A percentile compares a stretch with the other conserved stretches of the same genome.
Evolutionary conservation across 2,797 vertebrate genomes (phyloP).

Genomic region (Diplodus sargus): DNA sequence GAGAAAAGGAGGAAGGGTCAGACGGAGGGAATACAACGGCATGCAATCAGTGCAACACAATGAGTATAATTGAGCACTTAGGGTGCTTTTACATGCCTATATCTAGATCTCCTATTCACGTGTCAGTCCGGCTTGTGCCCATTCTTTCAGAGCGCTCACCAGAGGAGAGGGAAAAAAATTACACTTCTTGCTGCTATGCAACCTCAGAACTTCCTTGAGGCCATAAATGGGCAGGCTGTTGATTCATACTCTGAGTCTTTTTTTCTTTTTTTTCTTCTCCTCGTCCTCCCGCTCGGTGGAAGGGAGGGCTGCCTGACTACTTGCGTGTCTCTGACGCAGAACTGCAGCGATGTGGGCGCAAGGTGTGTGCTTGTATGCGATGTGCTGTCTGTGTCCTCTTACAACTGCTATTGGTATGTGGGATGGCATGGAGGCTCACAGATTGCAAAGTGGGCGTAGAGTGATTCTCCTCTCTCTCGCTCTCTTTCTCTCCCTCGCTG

Average conservation of each 20-base stretch:
- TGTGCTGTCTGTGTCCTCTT: slow-evolving; percentile 68
- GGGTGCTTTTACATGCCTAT: neutral
- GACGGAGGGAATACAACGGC: neutral
- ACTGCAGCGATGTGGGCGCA: slow-evolving; percentile 80
- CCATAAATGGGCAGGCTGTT: slow-evolving; percentile 83
- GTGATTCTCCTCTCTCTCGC: slow-evolving; percentile 71
- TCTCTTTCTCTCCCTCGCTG: slow-evolving; percentile 7
- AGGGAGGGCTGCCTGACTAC: slow-evolving; percentile 71
- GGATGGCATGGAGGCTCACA: slow-evolving; percentile 74
- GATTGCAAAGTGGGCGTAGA: slow-evolving; percentile 80
- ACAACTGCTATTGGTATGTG: slow-evolving; percentile 68
- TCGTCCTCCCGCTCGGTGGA: slow-evolving; percentile 55
- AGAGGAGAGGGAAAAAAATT: slow-evolving; percentile 26
- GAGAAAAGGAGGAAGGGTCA: slow-evolving; percentile 38
- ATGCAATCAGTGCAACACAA: slow-evolving; percentile 17
- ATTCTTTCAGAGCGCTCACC: slow-evolving; percentile 35
- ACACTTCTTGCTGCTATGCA: slow-evolving; percentile 78
- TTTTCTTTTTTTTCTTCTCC: slow-evolving; percentile 50
- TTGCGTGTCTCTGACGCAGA: slow-evolving; percentile 85
- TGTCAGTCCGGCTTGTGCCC: slow-evolving; percentile 29
- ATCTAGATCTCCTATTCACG: slow-evolving; percentile 20
- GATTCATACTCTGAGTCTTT: slow-evolving; percentile 74
- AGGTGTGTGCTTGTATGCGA: slow-evolving; percentile 74
- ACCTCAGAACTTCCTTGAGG: slow-evolving; percentile 73
- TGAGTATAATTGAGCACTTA: slow-evolving; percentile 22